These are phyloP conservation scores for Xiphias gladius DNA, from an alignment of 2,113 vertebrate species.

Conservation along the genomic window DNA sequence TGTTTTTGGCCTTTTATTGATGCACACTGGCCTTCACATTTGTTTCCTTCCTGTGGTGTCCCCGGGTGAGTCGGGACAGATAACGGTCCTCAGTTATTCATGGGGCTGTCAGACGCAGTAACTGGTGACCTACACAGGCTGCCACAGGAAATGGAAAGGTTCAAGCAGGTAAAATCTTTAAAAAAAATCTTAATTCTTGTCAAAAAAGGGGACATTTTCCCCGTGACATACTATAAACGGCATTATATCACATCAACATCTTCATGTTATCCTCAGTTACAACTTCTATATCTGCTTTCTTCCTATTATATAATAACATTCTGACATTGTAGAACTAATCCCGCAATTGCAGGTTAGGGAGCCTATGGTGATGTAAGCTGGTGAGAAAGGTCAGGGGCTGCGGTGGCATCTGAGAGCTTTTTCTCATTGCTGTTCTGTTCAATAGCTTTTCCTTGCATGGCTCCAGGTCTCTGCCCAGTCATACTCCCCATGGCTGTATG, in stretches of 20 bases:
- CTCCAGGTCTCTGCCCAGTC: conserved; percentile 44
- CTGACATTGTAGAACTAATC: conserved; percentile 53
- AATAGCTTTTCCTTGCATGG: conserved; percentile 56
- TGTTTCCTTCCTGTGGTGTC: conserved; percentile 66
- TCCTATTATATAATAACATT: conserved; percentile 29
- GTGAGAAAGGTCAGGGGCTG: conserved; percentile 58
- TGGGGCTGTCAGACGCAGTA: conserved; percentile 64
- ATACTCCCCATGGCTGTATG: conserved; percentile 40
- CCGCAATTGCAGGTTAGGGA: conserved; percentile 27
- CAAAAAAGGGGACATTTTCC: neutral
- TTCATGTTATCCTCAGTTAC: neutral
- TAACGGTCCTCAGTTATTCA: conserved; percentile 74
- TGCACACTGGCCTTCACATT: conserved; percentile 53
- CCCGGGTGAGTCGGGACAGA: conserved; percentile 64
- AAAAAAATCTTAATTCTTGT: neutral
- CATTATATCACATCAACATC: conserved; percentile 1
- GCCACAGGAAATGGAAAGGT: conserved; percentile 48
- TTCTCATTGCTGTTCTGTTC: conserved; percentile 56
- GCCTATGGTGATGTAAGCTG: conserved; percentile 38
- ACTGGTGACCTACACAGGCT: conserved; percentile 59
- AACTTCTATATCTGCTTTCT: neutral
- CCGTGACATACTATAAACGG: neutral
- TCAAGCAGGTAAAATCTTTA: neutral
- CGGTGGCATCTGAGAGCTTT: conserved; percentile 32
- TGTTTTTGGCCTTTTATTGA: conserved; percentile 64